These are phyloP conservation scores for Pseudopodoces humilis DNA, from an alignment of 2,113 vertebrate genomes.

Conservation along the genomic window DNA sequence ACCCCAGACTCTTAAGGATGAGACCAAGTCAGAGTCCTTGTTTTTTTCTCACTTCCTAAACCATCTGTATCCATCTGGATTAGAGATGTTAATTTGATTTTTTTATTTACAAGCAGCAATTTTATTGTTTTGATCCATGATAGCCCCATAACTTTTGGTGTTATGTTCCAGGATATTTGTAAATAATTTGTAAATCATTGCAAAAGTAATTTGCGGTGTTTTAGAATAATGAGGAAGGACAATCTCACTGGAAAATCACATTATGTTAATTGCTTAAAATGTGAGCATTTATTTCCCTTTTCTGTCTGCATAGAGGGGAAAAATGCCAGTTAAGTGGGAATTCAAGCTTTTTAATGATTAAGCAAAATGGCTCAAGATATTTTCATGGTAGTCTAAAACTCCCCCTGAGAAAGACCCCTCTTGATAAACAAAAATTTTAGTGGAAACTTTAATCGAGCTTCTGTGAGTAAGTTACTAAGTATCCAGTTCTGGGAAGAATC, in stretches of 20 bases:
- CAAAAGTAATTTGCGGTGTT: background rate
- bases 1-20: background rate
- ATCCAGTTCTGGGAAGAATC: background rate
- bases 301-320: background rate
- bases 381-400: background rate
- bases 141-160: background rate
- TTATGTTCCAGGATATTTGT: background rate
- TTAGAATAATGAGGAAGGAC: background rate
- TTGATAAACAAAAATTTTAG: background rate
- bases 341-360: background rate
- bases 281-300: background rate
- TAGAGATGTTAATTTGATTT: slow-evolving; percentile 14
- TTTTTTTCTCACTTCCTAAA: slow-evolving; percentile 3
- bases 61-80: background rate
- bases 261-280: background rate
- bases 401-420: background rate
- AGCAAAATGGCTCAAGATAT: background rate
- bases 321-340: background rate
- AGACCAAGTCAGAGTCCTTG: background rate
- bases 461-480: background rate
- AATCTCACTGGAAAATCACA: background rate
- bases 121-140: background rate
- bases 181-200: too few relatives aligned
- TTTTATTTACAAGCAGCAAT: background rate
- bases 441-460: background rate